A percentile compares a stretch with the other conserved stretches of the same genome.
These are phyloP conservation scores for Terrapene triunguis DNA, from an alignment of 2,113 vertebrate species.

Conservation along the genomic window DNA sequence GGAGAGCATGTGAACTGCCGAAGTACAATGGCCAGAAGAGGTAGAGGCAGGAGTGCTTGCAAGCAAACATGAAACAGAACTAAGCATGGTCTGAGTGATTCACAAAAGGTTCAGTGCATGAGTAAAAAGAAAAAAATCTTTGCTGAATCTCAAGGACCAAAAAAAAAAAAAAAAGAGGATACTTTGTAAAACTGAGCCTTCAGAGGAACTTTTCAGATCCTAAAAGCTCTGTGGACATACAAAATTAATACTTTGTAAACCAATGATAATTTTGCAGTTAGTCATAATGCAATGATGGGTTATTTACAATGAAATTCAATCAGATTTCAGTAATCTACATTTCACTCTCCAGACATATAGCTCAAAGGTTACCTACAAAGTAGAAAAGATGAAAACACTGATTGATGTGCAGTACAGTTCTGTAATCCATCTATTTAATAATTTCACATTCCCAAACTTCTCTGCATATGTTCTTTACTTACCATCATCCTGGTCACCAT, in stretches of 20 bases:
- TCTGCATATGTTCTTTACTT: constrained; percentile 62
- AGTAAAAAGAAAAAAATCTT: no score
- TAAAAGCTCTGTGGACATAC: no score
- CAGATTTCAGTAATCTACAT: neutral
- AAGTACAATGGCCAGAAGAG: no score
- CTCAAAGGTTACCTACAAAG: neutral
- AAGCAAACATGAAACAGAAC: no score
- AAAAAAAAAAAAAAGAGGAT: no score
- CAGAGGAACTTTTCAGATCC: no score
- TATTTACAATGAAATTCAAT: constrained; percentile 11
- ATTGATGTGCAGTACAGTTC: neutral
- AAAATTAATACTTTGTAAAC: neutral
- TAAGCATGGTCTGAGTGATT: no score
- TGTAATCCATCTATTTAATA: neutral
- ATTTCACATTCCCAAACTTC: neutral
- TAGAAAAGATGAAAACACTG: neutral
- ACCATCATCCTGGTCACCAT: constrained; percentile 89
- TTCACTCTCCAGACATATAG: neutral
- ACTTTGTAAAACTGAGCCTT: no score
- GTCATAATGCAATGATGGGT: neutral
- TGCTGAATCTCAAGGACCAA: no score
- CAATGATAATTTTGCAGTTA: neutral
- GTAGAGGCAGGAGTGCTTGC: no score
- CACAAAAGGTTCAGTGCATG: no score
- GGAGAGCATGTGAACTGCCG: no score